These are phyloP conservation scores for Heteractis magnifica DNA, from an alignment of 92 coral and sea anemone species.

Conservation along the genomic window DNA sequence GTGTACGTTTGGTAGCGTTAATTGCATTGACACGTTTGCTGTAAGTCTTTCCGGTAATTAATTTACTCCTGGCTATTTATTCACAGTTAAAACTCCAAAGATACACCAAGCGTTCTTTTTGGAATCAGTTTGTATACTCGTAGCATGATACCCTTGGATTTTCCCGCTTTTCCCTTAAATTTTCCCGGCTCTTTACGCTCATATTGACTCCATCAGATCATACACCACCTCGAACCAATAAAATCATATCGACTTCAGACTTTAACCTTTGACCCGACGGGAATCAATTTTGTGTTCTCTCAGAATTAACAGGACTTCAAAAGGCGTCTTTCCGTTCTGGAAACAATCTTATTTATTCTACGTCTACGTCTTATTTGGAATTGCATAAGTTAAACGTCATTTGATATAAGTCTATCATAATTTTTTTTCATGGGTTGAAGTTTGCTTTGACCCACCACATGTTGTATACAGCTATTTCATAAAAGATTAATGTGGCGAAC, in stretches of 20 bases:
- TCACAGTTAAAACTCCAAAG: neutral
- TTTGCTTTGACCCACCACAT: neutral
- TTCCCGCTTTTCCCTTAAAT: neutral
- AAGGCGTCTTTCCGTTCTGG: neutral
- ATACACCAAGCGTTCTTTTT: neutral
- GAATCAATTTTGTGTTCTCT: slow-evolving; percentile 16
- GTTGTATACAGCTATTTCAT: neutral
- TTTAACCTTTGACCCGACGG: slow-evolving; percentile 16
- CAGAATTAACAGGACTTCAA: slow-evolving; percentile 3
- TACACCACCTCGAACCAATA: neutral
- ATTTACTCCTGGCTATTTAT: neutral
- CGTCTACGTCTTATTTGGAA: neutral
- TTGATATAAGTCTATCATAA: neutral
- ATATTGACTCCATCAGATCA: neutral
- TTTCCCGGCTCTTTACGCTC: neutral
- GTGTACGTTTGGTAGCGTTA: slow-evolving; percentile 5
- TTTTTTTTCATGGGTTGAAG: neutral
- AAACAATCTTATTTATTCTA: neutral
- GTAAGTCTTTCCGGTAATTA: neutral
- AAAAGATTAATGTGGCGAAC: no score
- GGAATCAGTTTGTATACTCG: neutral
- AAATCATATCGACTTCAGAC: neutral
- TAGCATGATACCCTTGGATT: neutral
- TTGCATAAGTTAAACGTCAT: neutral
- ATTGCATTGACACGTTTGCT: neutral